A percentile compares a stretch with the other conserved stretches of the same genome.
These are phyloP conservation scores for Hydrozoanthus tunicans DNA, from an alignment of 64 coral and sea anemone species.

Conservation along the genomic window DNA sequence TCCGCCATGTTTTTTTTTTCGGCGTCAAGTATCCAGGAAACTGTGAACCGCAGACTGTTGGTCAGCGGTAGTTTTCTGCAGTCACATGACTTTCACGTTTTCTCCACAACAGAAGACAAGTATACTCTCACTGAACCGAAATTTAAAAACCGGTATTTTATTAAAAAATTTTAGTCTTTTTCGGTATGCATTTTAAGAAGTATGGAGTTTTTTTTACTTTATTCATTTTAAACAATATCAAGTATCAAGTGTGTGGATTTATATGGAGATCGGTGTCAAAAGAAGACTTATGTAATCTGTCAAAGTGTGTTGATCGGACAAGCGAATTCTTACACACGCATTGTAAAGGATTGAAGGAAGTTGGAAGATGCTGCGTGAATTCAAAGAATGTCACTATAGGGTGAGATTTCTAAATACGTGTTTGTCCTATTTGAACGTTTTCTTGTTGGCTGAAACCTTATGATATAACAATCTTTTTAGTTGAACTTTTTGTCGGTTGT, in stretches of 20 bases:
- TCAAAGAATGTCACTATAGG: conserved; percentile 30
- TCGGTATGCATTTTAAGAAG: conserved; percentile 22
- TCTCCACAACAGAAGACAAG: too few species aligned
- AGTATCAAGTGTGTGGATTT: conserved; percentile 19
- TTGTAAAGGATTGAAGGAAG: not conserved
- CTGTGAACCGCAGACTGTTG: conserved; percentile 37
- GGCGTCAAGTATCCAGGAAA: conserved; percentile 59
- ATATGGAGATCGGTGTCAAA: not conserved
- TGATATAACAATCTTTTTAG: not conserved
- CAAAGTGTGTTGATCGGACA: not conserved
- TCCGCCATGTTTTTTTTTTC: conserved; percentile 58
- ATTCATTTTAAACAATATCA: conserved; percentile 39
- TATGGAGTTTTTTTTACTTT: conserved; percentile 27
- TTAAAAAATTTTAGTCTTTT: not conserved
- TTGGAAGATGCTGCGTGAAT: conserved; percentile 9
- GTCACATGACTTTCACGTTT: conserved; percentile 56
- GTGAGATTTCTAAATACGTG: not conserved
- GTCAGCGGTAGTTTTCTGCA: conserved; percentile 12
- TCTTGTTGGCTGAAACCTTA: not conserved
- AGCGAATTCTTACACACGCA: not conserved
- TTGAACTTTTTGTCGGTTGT: not conserved
- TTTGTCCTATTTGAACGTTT: not conserved
- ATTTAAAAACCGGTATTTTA: not conserved
- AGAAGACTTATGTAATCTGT: not conserved
- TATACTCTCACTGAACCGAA: not conserved